Percentiles rank a stretch among this genome's conserved stretches.
phyloP scores from a whole-genome alignment of 2,113 vertebrate species.

The Amazona vittata region DNA sequence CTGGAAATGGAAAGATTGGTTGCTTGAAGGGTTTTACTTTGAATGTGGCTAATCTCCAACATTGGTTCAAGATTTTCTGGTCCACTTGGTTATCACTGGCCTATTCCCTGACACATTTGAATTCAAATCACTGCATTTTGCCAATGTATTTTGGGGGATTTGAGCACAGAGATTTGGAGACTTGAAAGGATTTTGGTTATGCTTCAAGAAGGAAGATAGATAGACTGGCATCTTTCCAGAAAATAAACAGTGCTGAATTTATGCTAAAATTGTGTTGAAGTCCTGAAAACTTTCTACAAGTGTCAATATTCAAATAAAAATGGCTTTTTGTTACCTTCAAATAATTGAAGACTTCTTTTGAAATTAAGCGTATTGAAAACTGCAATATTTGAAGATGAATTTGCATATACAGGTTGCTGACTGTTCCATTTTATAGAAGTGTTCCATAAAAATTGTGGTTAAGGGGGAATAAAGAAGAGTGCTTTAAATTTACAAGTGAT shows the following conservation, averaged over 20 bases:
- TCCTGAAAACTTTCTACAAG: not conserved
- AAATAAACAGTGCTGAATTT: conserved; percentile 1
- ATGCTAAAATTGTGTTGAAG: conserved; percentile 54
- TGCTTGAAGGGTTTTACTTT: conserved; percentile 40
- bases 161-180: not conserved
- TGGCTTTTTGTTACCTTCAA: conserved; percentile 64
- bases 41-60: conserved; percentile 11
- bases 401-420: not conserved
- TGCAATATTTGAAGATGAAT: not conserved
- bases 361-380: not conserved
- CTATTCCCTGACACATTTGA: not conserved
- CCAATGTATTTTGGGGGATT: not conserved
- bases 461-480: not conserved
- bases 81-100: not conserved
- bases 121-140: conserved; percentile 20
- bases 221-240: not conserved
- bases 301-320: conserved; percentile 19
- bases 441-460: not conserved
- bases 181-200: not conserved
- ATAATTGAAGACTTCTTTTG: conserved; percentile 47
- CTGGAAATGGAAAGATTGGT: not conserved
- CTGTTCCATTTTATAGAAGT: not conserved
- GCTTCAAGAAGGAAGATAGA: conserved; percentile 30
- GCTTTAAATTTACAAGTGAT: not conserved
- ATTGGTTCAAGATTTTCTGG: conserved; percentile 27